These are phyloP conservation scores for Malacoctenus gilli DNA, from an alignment of 2,797 vertebrate genomes.

Conservation along the genomic window DNA sequence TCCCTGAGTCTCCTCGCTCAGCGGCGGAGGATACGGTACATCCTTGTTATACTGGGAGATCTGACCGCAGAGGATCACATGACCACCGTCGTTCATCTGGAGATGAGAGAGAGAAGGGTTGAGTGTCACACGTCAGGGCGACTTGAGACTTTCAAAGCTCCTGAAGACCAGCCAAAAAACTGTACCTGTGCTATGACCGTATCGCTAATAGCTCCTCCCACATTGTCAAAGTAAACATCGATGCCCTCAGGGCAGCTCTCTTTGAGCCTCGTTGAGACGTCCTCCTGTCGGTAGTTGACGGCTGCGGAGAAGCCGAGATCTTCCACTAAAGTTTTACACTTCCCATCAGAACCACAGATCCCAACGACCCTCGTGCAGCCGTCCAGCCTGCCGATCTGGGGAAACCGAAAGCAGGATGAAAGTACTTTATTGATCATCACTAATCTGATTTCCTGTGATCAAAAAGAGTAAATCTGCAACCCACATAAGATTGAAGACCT, in stretches of 20 bases:
- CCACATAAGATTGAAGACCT: too few relatives aligned
- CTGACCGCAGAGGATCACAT: slow-evolving; percentile 93
- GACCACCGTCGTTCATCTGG: slow-evolving; percentile 90
- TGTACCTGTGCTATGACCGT: slow-evolving; percentile 89
- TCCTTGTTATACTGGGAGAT: slow-evolving; percentile 98
- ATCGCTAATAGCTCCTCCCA: slow-evolving; percentile 92
- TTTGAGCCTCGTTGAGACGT: slow-evolving; percentile 80
- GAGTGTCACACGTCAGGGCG: too few relatives aligned
- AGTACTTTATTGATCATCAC: too few relatives aligned
- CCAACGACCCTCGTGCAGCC: slow-evolving; percentile 91
- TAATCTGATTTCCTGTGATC: too few relatives aligned
- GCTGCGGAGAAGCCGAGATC: slow-evolving; percentile 89
- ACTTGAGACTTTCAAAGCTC: too few relatives aligned
- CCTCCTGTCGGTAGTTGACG: slow-evolving; percentile 88
- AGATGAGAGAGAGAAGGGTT: neutral
- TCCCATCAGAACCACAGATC: slow-evolving; percentile 92
- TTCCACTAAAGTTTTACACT: slow-evolving; percentile 86
- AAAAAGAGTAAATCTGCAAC: too few relatives aligned
- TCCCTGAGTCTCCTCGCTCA: slow-evolving; percentile 80
- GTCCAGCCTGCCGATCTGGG: slow-evolving; percentile 88
- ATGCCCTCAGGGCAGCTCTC: slow-evolving; percentile 87
- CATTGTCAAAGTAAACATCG: slow-evolving; percentile 96
- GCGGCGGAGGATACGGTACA: slow-evolving; percentile 90
- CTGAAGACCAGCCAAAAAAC: neutral
- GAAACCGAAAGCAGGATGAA: neutral